These are phyloP conservation scores for Cryptocheilus praepositus DNA, from an alignment of 2,888 invertebrate species.

Conservation along the genomic window DNA sequence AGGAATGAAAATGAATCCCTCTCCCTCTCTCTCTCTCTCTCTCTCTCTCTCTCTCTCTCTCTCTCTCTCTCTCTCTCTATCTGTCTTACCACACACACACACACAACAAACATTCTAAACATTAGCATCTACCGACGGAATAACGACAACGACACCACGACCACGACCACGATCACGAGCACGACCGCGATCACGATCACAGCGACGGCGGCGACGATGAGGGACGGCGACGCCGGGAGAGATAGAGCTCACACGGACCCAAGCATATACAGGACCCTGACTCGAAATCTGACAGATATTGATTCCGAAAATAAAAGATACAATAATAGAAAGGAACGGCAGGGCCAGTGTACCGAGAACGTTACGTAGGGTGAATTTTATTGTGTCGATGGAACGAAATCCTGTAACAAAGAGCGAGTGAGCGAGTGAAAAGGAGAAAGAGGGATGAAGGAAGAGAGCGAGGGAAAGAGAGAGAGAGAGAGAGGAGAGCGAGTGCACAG, in stretches of 20 bases:
- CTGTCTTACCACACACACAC: background rate
- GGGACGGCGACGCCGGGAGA: background rate
- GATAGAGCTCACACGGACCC: background rate
- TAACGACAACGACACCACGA: conserved; percentile 1
- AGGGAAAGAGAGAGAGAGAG: background rate
- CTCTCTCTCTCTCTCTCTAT: no score
- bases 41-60: background rate
- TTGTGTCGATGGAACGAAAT: conserved; percentile 21
- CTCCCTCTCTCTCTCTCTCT: conserved; percentile 13
- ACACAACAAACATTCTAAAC: no score
- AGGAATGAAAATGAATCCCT: background rate
- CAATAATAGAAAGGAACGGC: background rate
- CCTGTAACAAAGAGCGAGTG: conserved; percentile 12
- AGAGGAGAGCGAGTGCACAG: conserved; percentile 12
- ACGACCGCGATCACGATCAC: no score
- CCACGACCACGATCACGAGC: no score
- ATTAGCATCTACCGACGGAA: background rate
- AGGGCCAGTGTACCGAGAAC: conserved; percentile 3
- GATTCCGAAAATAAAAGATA: background rate
- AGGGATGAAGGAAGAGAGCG: background rate
- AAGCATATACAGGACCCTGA: no score
- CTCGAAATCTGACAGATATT: no score
- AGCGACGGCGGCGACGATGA: conserved; percentile 5
- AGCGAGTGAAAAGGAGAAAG: background rate
- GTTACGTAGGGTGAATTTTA: conserved; percentile 30